Conservation (phyloP, 2,113 vertebrate species). For the Thunnus maccoyii region DNA sequence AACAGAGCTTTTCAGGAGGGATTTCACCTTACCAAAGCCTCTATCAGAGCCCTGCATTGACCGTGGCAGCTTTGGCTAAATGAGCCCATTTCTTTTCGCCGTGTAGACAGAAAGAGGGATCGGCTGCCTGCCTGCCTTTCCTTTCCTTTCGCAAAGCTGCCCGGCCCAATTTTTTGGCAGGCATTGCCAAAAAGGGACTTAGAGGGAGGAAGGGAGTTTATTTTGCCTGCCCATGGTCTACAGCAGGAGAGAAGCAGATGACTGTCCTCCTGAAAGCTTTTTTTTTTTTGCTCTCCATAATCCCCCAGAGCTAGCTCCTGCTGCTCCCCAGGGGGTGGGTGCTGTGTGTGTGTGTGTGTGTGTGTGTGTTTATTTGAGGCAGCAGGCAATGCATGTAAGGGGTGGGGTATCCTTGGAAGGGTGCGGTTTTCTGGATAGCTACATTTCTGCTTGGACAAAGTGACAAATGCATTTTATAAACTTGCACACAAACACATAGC, state of each 20-base stretch:
- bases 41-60: conserved; percentile 76
- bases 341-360: conserved; percentile 46
- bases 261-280: conserved; percentile 81
- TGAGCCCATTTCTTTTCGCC: conserved; percentile 79
- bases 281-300: conserved; percentile 80
- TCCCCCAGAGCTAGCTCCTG: conserved; percentile 85
- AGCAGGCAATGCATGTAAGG: conserved; percentile 58
- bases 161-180: conserved; percentile 80
- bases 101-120: conserved; percentile 82
- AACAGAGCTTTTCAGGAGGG: conserved; percentile 67
- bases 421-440: conserved; percentile 51
- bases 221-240: conserved; percentile 79
- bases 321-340: conserved; percentile 80
- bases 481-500: conserved; percentile 28
- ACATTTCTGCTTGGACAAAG: conserved; percentile 47
- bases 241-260: conserved; percentile 83
- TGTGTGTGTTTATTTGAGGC: conserved; percentile 70
- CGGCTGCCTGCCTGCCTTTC: conserved; percentile 69
- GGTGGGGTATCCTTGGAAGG: conserved; percentile 50
- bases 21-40: conserved; percentile 78
- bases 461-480: conserved; percentile 52
- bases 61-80: conserved; percentile 80
- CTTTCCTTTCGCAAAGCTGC: conserved; percentile 77
- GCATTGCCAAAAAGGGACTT: conserved; percentile 80
- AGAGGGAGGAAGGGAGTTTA: conserved; percentile 70